Evolutionary conservation across 2,797 vertebrate species (phyloP).

Genomic region (Poeciliopsis turneri): DNA sequence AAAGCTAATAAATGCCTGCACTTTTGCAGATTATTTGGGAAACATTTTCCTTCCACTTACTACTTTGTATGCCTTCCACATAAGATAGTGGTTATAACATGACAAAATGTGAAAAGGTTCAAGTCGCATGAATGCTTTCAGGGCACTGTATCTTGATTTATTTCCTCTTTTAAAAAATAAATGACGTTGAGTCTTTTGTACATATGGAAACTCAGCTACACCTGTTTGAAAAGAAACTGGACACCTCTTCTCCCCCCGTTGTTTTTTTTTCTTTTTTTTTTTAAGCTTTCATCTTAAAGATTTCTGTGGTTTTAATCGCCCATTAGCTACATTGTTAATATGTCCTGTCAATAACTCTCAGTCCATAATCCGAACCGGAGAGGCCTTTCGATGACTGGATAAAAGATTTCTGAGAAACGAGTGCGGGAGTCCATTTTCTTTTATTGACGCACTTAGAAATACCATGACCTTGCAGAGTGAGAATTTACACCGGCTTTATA

Average conservation of each 20-base stretch:
- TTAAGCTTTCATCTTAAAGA: not conserved
- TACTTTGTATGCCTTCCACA: not conserved
- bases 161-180: not conserved
- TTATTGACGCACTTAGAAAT: not conserved
- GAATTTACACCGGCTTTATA: not conserved
- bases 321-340: not conserved
- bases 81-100: not conserved
- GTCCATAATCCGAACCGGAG: not conserved
- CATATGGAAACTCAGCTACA: not conserved
- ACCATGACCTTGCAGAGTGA: constrained; percentile 1
- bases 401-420: not conserved
- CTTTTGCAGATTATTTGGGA: not conserved
- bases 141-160: not conserved
- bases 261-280: not conserved
- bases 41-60: not conserved
- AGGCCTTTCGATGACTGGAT: constrained; percentile 1
- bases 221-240: not conserved
- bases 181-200: not conserved
- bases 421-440: not conserved
- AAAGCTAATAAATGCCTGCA: not conserved
- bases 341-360: not conserved
- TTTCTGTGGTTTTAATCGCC: not conserved
- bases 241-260: too few species aligned
- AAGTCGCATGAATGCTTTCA: not conserved
- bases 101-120: not conserved